Evolutionary conservation across 2,888 invertebrate genomes (phyloP).

Genomic region (Euphydryas editha): DNA sequence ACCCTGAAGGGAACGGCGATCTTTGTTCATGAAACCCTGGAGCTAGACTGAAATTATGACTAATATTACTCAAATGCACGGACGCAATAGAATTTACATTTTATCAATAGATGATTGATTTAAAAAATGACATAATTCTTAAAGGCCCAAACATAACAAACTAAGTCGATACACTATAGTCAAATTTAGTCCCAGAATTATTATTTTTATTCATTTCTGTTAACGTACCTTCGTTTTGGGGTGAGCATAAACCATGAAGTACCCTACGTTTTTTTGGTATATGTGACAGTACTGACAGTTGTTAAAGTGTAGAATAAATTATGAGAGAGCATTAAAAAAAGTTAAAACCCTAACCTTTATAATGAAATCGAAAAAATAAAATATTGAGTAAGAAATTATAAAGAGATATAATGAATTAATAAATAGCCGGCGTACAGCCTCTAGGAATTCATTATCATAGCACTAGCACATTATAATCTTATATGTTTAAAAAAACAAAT

Average conservation of each 20-base stretch:
- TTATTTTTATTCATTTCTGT: neutral
- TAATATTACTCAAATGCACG: conserved; percentile 43
- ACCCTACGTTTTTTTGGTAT: neutral
- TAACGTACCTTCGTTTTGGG: conserved; percentile 17
- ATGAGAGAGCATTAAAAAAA: neutral
- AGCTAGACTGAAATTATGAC: conserved; percentile 58
- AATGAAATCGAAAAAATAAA: neutral
- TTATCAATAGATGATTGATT: neutral
- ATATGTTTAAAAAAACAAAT: neutral
- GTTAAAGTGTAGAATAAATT: neutral
- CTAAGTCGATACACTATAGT: neutral
- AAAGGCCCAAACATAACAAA: neutral
- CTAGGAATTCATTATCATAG: conserved; percentile 9
- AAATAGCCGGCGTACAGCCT: neutral
- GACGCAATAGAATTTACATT: neutral
- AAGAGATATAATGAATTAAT: neutral
- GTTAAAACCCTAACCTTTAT: neutral
- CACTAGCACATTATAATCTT: conserved; percentile 9
- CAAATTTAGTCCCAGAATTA: neutral
- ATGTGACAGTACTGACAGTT: neutral
- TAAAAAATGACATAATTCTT: no score
- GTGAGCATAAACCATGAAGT: conserved; percentile 26
- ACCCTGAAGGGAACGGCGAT: conserved; percentile 37
- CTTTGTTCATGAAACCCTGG: conserved; percentile 63
- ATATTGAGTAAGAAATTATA: neutral